Evolutionary conservation across 2,888 invertebrate species (phyloP).

Genomic region (Drosophila buzzatii): DNA sequence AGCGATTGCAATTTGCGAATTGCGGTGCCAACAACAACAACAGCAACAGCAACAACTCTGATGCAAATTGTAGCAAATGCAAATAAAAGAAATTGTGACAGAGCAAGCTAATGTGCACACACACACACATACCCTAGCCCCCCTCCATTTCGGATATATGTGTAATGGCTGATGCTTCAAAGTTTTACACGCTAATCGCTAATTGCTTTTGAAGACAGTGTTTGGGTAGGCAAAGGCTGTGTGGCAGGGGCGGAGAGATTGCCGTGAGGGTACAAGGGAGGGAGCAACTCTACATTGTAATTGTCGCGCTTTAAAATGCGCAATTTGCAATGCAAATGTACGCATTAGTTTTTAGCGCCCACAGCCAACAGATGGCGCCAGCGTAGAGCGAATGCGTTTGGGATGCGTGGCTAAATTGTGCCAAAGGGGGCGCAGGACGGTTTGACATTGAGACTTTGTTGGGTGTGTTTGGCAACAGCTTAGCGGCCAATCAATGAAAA

Average conservation of each 20-base stretch:
- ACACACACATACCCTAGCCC: not conserved
- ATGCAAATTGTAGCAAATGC: constrained; percentile 32
- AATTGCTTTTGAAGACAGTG: constrained; percentile 76
- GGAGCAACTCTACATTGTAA: constrained; percentile 55
- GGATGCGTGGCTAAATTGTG: not conserved
- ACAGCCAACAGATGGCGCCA: constrained; percentile 59
- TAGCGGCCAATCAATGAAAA: constrained; percentile 78
- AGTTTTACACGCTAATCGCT: constrained; percentile 75
- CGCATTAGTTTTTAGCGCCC: constrained; percentile 75
- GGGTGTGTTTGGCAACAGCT: constrained; percentile 73
- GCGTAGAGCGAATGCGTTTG: constrained; percentile 24
- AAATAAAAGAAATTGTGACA: constrained; percentile 62
- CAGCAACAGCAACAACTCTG: constrained; percentile 23
- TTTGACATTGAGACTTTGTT: constrained; percentile 8
- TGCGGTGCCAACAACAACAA: constrained; percentile 23
- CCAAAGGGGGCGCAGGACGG: not conserved
- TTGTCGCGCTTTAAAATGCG: constrained; percentile 78
- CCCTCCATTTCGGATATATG: constrained; percentile 6
- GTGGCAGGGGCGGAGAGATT: not conserved
- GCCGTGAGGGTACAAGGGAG: not conserved
- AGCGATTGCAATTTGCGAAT: constrained; percentile 71
- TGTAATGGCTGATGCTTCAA: constrained; percentile 49
- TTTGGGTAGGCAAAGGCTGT: constrained; percentile 15
- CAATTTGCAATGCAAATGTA: constrained; percentile 79
- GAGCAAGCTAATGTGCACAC: constrained; percentile 66